Percentiles rank a stretch among this genome's conserved stretches.
Evolutionary conservation across 2,888 invertebrate species (phyloP).

Genomic region (Leistus spinibarbis): DNA sequence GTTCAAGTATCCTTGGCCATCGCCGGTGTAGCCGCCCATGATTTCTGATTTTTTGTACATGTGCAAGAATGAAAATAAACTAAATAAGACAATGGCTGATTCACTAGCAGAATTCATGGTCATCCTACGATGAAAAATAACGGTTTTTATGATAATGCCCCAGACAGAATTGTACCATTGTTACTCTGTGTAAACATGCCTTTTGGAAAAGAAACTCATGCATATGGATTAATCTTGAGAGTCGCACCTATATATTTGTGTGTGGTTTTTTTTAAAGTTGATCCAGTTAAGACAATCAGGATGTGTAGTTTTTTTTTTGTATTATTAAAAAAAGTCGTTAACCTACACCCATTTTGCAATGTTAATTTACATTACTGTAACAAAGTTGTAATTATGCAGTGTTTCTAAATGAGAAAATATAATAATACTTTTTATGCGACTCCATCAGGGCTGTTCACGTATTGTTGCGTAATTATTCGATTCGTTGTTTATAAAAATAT

Average conservation of each 20-base stretch:
- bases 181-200: slow-evolving; percentile 21
- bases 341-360: slow-evolving; percentile 6
- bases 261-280: slow-evolving; percentile 12
- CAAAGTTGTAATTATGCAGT: neutral
- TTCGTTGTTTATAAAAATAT: no score
- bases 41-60: neutral
- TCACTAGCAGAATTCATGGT: slow-evolving; percentile 26
- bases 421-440: no score
- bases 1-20: neutral
- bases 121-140: slow-evolving; percentile 25
- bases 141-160: slow-evolving; percentile 11
- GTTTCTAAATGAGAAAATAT: neutral
- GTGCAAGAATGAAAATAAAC: neutral
- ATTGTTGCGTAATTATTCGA: no score
- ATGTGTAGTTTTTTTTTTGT: neutral
- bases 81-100: neutral
- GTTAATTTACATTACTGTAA: neutral
- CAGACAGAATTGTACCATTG: slow-evolving; percentile 18
- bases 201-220: slow-evolving; percentile 8
- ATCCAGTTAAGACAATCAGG: slow-evolving; percentile 15
- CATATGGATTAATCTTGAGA: slow-evolving; percentile 17
- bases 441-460: no score
- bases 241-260: slow-evolving; percentile 15
- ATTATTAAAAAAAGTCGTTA: neutral
- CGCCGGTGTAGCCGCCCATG: neutral